Evolutionary conservation across 1,140 invertebrate genomes (phyloP).

Genomic region (Hormaphis cornu): DNA sequence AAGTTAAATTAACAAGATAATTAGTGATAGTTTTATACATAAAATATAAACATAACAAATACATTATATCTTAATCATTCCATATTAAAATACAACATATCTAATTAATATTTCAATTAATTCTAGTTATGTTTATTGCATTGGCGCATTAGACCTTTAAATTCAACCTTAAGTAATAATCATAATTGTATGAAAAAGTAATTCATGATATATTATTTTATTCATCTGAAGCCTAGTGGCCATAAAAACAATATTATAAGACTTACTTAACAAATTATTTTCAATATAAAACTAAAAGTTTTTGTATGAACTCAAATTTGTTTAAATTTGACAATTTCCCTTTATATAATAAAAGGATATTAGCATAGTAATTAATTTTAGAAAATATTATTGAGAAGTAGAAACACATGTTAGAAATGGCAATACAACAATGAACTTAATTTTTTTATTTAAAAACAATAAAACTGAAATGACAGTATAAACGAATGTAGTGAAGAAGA

Average conservation of each 20-base stretch:
- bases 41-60: constrained; percentile 1
- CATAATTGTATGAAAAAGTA: no score
- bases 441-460: background rate
- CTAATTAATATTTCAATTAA: background rate
- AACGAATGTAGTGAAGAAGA: background rate
- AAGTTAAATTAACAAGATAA: background rate
- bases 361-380: background rate
- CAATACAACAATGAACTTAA: background rate
- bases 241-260: no score
- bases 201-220: no score
- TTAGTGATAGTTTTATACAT: background rate
- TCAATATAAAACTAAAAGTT: no score
- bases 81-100: background rate
- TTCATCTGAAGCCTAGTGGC: no score
- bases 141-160: no score
- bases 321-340: background rate
- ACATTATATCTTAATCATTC: background rate
- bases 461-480: background rate
- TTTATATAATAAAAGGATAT: background rate
- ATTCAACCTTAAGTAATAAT: no score
- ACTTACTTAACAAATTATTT: no score
- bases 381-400: background rate
- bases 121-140: background rate
- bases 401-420: background rate
- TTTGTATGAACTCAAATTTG: no score